Base-by-base conservation (phyloP, 2,888 invertebrate genomes). In the Elegia similella region DNA sequence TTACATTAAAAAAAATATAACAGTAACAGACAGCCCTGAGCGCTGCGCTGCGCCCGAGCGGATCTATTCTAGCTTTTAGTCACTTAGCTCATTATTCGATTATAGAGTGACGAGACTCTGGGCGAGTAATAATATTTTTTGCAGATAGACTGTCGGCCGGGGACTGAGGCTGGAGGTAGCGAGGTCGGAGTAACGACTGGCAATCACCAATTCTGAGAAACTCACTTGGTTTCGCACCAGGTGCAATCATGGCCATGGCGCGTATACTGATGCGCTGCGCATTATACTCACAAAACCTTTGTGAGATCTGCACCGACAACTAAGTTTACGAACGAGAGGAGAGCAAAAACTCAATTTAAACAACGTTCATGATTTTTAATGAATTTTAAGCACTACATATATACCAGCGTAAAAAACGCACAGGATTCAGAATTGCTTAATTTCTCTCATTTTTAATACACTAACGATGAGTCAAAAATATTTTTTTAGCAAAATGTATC, bases 131-230 rank as follows among this genome's bases (percentile, higher is more conserved):
- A 53, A 59, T 55, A 53, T 59, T 64, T 64, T 61, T 64, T 64
- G 55, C 57, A 48, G 42, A 59, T 59, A 59, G 61, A 56, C 54
- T 56, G 53, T 55, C 61, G 54, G 59, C 44, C 55, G 56, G 64
- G 55, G 62, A 60, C 66, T 42, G 54, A 56, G 56, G 61, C 52
- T 52, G 63, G 55, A 59, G 55, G 61, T 50, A 42, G 53, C 13
- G 59, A 56, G 61, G 59, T 59, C 65, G 62, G 60, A 62, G 66
- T 67, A 74, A 69, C 74, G 75, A 79, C 72, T 71, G 70, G 73
- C 80, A 82, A 82, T 82, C 83, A 78, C 72, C 70, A 70, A 60
- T 86, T 86, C 86, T 80, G 63, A 70, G 85, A 86, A 86, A 61
- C 71, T 68, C 73, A 76, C 73, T 74, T 79, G 80, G 80, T 79